Evolutionary conservation across 2,113 vertebrate species (phyloP).

Genomic region (Myodes glareolus): DNA sequence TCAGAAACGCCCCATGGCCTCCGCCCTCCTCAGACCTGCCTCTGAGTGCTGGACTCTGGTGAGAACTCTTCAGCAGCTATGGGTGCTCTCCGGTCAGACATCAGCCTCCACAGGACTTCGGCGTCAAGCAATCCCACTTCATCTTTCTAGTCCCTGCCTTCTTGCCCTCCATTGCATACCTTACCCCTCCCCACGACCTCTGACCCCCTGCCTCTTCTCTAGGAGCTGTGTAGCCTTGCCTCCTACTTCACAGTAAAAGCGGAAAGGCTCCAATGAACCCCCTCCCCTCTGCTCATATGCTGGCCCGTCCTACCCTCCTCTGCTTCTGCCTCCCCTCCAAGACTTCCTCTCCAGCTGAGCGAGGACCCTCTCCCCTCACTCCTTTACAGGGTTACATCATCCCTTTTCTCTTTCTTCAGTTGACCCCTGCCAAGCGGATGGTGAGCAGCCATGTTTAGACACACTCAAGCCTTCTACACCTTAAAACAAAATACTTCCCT

Average conservation of each 20-base stretch:
- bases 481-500: slow-evolving; percentile 60
- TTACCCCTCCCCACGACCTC: background rate
- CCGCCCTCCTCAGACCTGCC: background rate
- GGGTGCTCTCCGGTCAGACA: background rate
- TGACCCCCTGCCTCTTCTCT: background rate
- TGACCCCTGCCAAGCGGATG: background rate
- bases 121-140: background rate
- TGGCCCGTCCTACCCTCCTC: background rate
- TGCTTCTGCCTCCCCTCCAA: background rate
- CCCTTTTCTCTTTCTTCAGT: background rate
- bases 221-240: background rate
- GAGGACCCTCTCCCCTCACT: background rate
- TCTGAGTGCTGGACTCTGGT: background rate
- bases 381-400: background rate
- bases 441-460: background rate
- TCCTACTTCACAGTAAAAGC: background rate
- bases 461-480: background rate
- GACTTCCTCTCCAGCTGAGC: background rate
- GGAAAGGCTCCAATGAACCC: background rate
- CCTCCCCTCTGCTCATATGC: background rate
- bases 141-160: background rate
- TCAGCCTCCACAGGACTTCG: background rate
- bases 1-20: background rate
- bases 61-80: background rate
- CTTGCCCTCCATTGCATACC: background rate